Percentiles rank a stretch among this genome's conserved stretches.
Conservation (phyloP, 2,888 invertebrate genomes). For the Bombylius discolor region DNA sequence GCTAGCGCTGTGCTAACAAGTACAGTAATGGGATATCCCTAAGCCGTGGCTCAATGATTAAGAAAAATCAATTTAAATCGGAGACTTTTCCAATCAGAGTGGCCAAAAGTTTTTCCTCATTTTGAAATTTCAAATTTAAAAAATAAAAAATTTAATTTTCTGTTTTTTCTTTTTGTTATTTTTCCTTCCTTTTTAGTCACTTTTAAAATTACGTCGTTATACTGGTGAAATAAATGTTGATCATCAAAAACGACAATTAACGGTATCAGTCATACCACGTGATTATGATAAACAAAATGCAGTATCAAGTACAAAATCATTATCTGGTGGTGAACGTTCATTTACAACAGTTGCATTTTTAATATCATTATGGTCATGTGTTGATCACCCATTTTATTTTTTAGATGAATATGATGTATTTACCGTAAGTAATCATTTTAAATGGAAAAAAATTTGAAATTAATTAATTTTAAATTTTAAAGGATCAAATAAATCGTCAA, state of each 20-base stretch:
- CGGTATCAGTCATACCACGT: conserved; percentile 43
- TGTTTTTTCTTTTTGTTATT: neutral
- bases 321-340: conserved; percentile 93
- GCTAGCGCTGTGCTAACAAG: too few species aligned
- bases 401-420: conserved; percentile 96
- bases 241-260: conserved; percentile 36
- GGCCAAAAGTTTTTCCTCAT: too few species aligned
- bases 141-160: neutral
- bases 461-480: conserved; percentile 17
- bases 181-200: conserved; percentile 15
- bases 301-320: conserved; percentile 45
- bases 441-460: neutral
- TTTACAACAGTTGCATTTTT: conserved; percentile 92
- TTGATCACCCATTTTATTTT: conserved; percentile 84
- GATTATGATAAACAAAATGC: conserved; percentile 37
- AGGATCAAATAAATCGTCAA: conserved; percentile 76
- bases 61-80: too few species aligned
- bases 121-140: neutral
- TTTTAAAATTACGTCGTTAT: conserved; percentile 26
- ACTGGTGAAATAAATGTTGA: conserved; percentile 27
- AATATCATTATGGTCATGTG: conserved; percentile 84
- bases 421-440: conserved; percentile 50
- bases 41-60: too few species aligned
- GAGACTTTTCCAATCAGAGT: too few species aligned
- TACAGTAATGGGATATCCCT: too few species aligned